Evolutionary conservation across 2,113 vertebrate genomes (phyloP), one percentile per base, ranked within the genome.

Genomic region (Scatophagus argus): DNA sequence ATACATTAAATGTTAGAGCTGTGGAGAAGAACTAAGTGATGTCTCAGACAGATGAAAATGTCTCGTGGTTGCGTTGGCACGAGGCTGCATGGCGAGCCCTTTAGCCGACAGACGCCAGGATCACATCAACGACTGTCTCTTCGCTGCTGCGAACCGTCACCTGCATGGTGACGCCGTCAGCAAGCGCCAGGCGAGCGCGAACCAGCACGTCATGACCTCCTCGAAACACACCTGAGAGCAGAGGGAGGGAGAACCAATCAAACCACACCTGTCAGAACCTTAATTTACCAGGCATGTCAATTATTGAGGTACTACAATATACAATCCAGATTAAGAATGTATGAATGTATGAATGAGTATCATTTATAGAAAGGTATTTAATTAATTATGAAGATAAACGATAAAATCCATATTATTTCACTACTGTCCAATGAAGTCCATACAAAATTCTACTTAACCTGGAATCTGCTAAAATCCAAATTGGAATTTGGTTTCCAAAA

Each of bases 111-210:
- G 97, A 96, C 14, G 97, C 97, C 73, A 99, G 91, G 91, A 99
- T 97, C 88, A 99, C 95, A 25, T 99, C 97, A 0, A 95, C 97
- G 0, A 97, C 94, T 0, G 92, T 96, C 89, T 96, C 96, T 3
- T 98, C 96, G 19, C 86, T 85, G 90, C 97, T 99, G 79, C 98
- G 95, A 14, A 98, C 98, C 0, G 98, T 98, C 93, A 99, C 98
- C 91, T 99, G 98, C 97, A 99, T 99, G 73, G 98, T 99, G 49
- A 99, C 98, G 0, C 98, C 97, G 0, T 99, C 97, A 0, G 96
- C 97, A 32, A 99, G 92, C 0, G 97, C 97, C 8, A 99, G 95
- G 46, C 96, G 96, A 59, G 98, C 93, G 6, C 98, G 96, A 16
- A 99, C 93, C 89, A 99, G 82, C 43, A 96, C 91, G 0, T 98